Conservation (phyloP, 2,113 vertebrate genomes). For the Silurus asotus region DNA sequence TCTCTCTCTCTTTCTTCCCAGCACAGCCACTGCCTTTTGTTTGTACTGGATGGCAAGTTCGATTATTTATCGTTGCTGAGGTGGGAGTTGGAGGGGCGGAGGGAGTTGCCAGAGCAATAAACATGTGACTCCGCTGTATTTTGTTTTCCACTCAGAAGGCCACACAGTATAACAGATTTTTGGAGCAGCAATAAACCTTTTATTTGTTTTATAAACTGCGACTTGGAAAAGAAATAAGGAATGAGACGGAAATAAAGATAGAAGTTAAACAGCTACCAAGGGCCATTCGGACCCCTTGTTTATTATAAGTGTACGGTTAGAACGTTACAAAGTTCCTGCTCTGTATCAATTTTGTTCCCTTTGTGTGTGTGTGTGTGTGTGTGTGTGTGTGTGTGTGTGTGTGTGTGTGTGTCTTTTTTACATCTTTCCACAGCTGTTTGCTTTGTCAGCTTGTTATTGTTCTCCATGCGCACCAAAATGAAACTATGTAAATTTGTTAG, state of each 20-base stretch:
- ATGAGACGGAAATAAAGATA: conserved; percentile 76
- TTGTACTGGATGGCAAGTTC: conserved; percentile 97
- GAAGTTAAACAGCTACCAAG: conserved; percentile 58
- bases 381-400: not conserved
- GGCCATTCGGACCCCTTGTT: conserved; percentile 47
- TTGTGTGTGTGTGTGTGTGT: not conserved
- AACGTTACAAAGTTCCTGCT: conserved; percentile 59
- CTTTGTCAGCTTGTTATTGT: conserved; percentile 65
- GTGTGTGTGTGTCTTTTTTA: not conserved
- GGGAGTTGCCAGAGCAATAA: conserved; percentile 92
- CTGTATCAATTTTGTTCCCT: conserved; percentile 27
- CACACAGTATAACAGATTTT: conserved; percentile 85
- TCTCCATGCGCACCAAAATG: conserved; percentile 47
- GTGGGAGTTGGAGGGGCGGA: conserved; percentile 88
- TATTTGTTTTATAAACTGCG: conserved; percentile 74
- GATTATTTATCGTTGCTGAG: conserved; percentile 98
- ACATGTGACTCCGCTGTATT: conserved; percentile 90
- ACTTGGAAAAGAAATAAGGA: conserved; percentile 62
- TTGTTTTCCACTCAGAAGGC: conserved; percentile 94
- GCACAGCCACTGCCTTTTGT: conserved; percentile 78
- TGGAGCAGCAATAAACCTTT: conserved; percentile 83
- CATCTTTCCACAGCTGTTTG: conserved; percentile 45
- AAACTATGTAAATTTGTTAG: conserved; percentile 58
- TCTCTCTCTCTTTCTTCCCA: conserved; percentile 66
- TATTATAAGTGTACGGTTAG: conserved; percentile 56